Percentiles rank a stretch among this genome's conserved stretches.
These are phyloP conservation scores for Limnephilus marmoratus DNA, from an alignment of 2,888 invertebrate genomes.

Conservation along the genomic window DNA sequence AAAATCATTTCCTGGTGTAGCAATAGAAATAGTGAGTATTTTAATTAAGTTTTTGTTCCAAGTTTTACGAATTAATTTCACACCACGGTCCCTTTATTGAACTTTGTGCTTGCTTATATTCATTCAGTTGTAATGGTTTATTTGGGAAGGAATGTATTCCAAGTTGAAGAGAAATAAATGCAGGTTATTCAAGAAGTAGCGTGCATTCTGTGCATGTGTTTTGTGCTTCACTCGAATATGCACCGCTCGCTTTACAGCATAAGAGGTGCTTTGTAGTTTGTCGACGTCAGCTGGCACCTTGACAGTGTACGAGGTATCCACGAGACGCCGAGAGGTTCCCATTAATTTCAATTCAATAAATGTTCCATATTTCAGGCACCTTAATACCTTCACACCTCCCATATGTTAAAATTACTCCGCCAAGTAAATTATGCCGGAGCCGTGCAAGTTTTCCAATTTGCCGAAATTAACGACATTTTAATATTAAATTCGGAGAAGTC, in stretches of 20 bases:
- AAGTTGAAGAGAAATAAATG: neutral
- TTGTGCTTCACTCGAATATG: constrained; percentile 9
- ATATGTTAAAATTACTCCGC: constrained; percentile 49
- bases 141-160: neutral
- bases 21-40: neutral
- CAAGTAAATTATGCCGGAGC: constrained; percentile 31
- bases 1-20: neutral
- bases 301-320: neutral
- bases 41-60: neutral
- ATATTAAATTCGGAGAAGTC: constrained; percentile 50
- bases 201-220: neutral
- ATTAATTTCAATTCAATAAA: constrained; percentile 54
- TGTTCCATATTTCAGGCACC: constrained; percentile 24
- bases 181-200: neutral
- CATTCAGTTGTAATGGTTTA: neutral
- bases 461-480: constrained; percentile 56
- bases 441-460: constrained; percentile 57
- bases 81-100: neutral
- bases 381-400: constrained; percentile 50
- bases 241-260: neutral
- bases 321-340: constrained; percentile 28
- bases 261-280: neutral
- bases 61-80: neutral
- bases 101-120: neutral
- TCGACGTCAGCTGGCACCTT: constrained; percentile 3